These are phyloP conservation scores for Trachelus stipa DNA, from an alignment of 2,888 invertebrate genomes.

Conservation along the genomic window DNA sequence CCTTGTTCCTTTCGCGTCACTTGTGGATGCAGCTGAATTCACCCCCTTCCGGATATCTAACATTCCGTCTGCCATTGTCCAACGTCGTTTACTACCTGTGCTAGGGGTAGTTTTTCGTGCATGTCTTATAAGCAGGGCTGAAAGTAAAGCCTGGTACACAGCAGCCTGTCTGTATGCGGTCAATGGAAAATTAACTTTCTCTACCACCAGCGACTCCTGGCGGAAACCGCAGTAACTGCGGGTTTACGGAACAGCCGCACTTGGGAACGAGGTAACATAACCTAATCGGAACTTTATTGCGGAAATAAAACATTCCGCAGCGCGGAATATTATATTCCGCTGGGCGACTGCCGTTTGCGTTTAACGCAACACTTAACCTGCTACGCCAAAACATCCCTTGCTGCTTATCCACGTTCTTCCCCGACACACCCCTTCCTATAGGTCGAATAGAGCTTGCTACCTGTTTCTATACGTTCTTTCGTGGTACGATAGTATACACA, in stretches of 20 bases:
- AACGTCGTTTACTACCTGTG: background rate
- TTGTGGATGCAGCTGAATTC: background rate
- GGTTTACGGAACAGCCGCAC: background rate
- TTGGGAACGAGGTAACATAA: background rate
- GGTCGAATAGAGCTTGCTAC: background rate
- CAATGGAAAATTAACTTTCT: background rate
- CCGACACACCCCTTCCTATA: background rate
- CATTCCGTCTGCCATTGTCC: background rate
- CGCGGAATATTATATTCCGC: conserved; percentile 36
- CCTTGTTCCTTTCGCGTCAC: background rate
- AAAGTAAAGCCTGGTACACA: background rate
- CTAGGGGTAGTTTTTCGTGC: background rate
- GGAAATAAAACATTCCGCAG: conserved; percentile 39
- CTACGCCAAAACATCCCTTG: conserved; percentile 17
- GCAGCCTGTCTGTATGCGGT: background rate
- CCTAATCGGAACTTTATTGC: conserved; percentile 47
- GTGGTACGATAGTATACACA: background rate
- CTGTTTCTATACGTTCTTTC: background rate
- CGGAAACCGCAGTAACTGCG: background rate
- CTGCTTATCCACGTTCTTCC: background rate
- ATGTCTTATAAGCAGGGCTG: background rate
- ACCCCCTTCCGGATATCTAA: background rate
- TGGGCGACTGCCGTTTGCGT: conserved; percentile 51
- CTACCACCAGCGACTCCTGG: background rate
- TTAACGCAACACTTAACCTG: conserved; percentile 52